These are phyloP conservation scores for Lontra canadensis DNA, from an alignment of 2,113 vertebrate genomes.

Conservation along the genomic window DNA sequence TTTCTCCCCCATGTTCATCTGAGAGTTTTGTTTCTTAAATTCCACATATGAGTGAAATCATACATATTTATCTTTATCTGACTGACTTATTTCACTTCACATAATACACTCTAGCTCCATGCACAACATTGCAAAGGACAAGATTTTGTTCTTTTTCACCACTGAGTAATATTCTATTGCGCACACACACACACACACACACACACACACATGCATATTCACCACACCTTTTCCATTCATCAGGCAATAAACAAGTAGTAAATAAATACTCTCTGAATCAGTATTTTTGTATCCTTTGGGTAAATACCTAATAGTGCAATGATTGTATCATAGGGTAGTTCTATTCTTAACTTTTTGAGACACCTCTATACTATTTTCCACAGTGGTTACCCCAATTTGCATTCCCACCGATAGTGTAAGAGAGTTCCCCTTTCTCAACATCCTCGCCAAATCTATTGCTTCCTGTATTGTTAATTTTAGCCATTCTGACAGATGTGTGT, in stretches of 20 bases:
- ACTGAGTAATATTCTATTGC: not conserved
- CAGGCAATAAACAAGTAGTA: not conserved
- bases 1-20: not conserved
- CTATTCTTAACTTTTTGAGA: not conserved
- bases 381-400: not conserved
- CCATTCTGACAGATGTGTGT: not conserved
- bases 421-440: not conserved
- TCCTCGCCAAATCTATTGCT: not conserved
- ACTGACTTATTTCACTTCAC: not conserved
- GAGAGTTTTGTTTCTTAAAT: not conserved
- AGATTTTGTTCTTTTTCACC: not conserved
- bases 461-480: not conserved
- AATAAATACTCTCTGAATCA: not conserved
- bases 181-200: not conserved
- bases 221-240: not conserved
- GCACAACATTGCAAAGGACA: not conserved
- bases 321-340: not conserved
- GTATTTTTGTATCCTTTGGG: not conserved
- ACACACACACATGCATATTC: not conserved
- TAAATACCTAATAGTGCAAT: not conserved
- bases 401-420: not conserved
- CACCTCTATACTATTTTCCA: not conserved
- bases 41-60: not conserved
- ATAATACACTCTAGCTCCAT: not conserved
- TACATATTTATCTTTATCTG: not conserved